Base-by-base conservation (phyloP, 2,113 vertebrate genomes). In the Syrrhaptes paradoxus region DNA sequence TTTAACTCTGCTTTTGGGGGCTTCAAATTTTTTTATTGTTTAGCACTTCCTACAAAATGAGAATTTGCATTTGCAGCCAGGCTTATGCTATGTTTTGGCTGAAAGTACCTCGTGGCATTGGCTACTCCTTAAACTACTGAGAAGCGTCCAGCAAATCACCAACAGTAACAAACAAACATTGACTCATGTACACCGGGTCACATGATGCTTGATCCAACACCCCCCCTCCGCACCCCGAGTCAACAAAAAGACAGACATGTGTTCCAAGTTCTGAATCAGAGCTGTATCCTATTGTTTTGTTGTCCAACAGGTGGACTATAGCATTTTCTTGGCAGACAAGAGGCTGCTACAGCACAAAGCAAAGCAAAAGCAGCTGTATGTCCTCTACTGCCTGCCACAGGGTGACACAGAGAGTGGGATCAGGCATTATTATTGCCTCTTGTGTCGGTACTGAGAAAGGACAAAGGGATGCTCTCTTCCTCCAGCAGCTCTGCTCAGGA, bases 171-270 rank as follows among this genome's bases (percentile, higher is more conserved):
- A 68, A 10, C 9, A 82, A 63, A n/a, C 24, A 79, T 52, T 13
- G 41, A 28, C 32, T 61, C n/a, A 14, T 0, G 0, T 57, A 45
- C 20, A 59, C 24, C 14, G 55, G 10, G 34, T n/a, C 67, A 79
- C 26, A 58, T 11, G 52, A 57, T 14, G 10, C 32, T 70, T 25
- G 24, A 71, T 51, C 28, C 59, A 77, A 34, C 3, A 14, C 4
- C 10, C 15, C 20, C 11, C 21, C 15, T 0, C 5, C 10, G 13
- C 20, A 9, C 21, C 15, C 0, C 38, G 24, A 49, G 21, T 36
- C 62, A 75, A 73, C 26, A 54, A 57, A 72, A 71, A 61, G 41
- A 71, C 4, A 28, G 25, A 32, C 7, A 22, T 71, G 71, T 51
- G 48, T 25, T 57, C 34, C 34, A 83, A 25, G 26, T 32, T 79